Evolutionary conservation across 1,140 invertebrate species (phyloP).

Genomic region (Dendroctonus valens): DNA sequence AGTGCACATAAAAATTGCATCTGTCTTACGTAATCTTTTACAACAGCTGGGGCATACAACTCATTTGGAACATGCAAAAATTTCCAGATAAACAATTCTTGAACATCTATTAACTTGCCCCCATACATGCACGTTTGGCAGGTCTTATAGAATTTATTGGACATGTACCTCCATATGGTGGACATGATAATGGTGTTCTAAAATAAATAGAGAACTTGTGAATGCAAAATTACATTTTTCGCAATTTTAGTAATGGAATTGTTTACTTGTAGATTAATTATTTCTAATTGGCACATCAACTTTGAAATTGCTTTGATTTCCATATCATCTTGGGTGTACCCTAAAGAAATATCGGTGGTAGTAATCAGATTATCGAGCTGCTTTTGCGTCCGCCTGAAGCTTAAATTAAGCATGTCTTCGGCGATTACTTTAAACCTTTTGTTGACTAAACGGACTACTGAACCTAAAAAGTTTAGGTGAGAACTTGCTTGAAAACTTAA

Average conservation of each 20-base stretch:
- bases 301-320: constrained; percentile 41
- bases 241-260: not conserved
- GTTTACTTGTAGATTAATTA: constrained; percentile 41
- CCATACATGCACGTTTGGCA: constrained; percentile 41
- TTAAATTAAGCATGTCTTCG: constrained; percentile 38
- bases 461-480: constrained; percentile 30
- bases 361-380: constrained; percentile 31
- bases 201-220: constrained; percentile 14
- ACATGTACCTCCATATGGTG: constrained; percentile 44
- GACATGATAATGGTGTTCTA: constrained; percentile 38
- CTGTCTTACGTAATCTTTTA: constrained; percentile 40
- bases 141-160: constrained; percentile 39
- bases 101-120: constrained; percentile 40
- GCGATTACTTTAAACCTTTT: constrained; percentile 39
- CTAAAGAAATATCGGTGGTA: constrained; percentile 33
- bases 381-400: constrained; percentile 38
- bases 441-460: constrained; percentile 41
- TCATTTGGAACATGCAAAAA: constrained; percentile 37
- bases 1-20: not conserved
- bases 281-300: constrained; percentile 40
- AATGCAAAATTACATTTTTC: not conserved
- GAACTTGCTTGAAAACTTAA: constrained; percentile 1
- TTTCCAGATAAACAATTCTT: constrained; percentile 37
- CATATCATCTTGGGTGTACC: constrained; percentile 41
- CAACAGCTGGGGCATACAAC: constrained; percentile 39